These are phyloP conservation scores for Pachydiplax longipennis DNA, from an alignment of 2,888 invertebrate species.

Conservation along the genomic window DNA sequence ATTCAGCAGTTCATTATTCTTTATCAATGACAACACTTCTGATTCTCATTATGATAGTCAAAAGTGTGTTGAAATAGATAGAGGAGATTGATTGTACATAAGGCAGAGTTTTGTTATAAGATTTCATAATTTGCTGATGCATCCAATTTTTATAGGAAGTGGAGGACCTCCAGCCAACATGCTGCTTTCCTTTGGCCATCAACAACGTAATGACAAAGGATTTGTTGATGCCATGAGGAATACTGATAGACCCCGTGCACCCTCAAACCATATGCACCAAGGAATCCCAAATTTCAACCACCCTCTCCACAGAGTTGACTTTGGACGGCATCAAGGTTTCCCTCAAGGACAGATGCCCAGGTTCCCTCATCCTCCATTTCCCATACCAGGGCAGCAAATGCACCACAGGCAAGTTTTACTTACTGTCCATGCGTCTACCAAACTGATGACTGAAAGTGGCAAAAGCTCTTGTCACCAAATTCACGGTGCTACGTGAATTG, in stretches of 20 bases:
- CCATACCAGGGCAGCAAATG: conserved; percentile 20
- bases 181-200: conserved; percentile 46
- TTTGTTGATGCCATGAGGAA: conserved; percentile 21
- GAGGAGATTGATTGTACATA: too few relatives aligned
- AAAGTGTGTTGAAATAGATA: too few relatives aligned
- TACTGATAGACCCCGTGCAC: neutral
- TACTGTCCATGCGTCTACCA: too few relatives aligned
- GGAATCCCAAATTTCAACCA: conserved; percentile 13
- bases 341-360: conserved; percentile 4
- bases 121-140: neutral
- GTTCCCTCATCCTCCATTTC: conserved; percentile 24
- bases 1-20: too few relatives aligned
- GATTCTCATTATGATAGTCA: too few relatives aligned
- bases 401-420: neutral
- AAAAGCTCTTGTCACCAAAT: too few relatives aligned
- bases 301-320: conserved; percentile 32
- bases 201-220: conserved; percentile 3
- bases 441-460: too few relatives aligned
- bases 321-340: conserved; percentile 4
- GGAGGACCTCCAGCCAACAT: conserved; percentile 47
- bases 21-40: too few relatives aligned
- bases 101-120: neutral
- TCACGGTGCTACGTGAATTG: too few relatives aligned
- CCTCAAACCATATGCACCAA: conserved; percentile 2
- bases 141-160: neutral